Conservation (phyloP, 2,797 vertebrate genomes). For the Cyprinodon diabolis region DNA sequence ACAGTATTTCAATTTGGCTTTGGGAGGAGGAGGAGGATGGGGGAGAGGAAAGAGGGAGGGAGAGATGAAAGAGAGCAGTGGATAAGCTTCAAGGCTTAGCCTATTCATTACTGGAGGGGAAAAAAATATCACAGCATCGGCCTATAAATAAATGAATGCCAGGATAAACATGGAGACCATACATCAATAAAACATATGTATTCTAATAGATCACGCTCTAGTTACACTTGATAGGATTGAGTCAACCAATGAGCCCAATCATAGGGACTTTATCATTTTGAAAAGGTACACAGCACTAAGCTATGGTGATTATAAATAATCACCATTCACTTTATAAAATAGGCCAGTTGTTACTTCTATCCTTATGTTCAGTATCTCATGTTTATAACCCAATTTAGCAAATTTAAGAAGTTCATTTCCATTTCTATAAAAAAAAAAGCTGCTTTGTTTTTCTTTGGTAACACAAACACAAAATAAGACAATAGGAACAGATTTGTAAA, state of each 20-base stretch:
- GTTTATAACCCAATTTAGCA: slow-evolving; percentile 32
- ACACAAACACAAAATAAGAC: slow-evolving; percentile 6
- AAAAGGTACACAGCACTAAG: slow-evolving; percentile 59
- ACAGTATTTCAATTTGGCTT: slow-evolving; percentile 79
- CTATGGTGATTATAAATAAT: slow-evolving; percentile 69
- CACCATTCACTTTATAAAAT: slow-evolving; percentile 60
- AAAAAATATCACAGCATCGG: slow-evolving; percentile 72
- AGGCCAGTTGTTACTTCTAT: slow-evolving; percentile 60
- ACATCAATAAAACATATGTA: slow-evolving; percentile 82
- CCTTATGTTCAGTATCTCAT: slow-evolving; percentile 17
- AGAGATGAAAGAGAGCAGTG: slow-evolving; percentile 75
- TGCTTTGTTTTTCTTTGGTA: slow-evolving; percentile 16
- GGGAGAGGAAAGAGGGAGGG: slow-evolving; percentile 34
- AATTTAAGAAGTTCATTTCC: slow-evolving; percentile 32
- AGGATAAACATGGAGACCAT: slow-evolving; percentile 75
- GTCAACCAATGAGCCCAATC: slow-evolving; percentile 72
- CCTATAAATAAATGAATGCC: slow-evolving; percentile 81
- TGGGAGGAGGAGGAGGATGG: slow-evolving; percentile 35
- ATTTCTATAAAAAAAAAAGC: slow-evolving; percentile 16
- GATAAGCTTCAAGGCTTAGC: slow-evolving; percentile 80
- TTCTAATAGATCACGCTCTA: slow-evolving; percentile 80
- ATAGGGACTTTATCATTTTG: slow-evolving; percentile 61
- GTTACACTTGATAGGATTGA: slow-evolving; percentile 76
- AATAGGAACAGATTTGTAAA: slow-evolving; percentile 19
- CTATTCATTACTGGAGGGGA: slow-evolving; percentile 78